Evolutionary conservation across 2,113 vertebrate species (phyloP), one percentile per base, ranked within the genome.

Genomic region (Proteles cristata): DNA sequence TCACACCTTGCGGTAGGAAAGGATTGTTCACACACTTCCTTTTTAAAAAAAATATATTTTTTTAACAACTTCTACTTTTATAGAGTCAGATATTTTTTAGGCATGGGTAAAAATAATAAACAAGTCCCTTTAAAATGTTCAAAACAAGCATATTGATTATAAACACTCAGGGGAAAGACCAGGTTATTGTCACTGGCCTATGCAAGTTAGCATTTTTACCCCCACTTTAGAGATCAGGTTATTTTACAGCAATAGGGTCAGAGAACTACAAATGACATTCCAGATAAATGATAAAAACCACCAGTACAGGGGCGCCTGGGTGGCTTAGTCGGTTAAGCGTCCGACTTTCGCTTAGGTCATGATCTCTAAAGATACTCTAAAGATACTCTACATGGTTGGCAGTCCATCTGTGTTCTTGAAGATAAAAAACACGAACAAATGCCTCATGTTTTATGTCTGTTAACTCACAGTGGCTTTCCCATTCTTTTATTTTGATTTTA

Each of bases 261-360:
- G 33, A 39, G 61, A 85, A 86, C 71, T 48, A 50, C 87, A 88
- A 91, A 91, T 69, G 39, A 86, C 83, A 94, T 65, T 84, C 84
- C 9, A 84, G 83, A 92, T 61, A 89, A 95, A 93, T 45, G 16
- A 88, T 48, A 79, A n/a, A 92, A 94, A 55, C 43, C 48, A 95
- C 31, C 50, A 79, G 25, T 33, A 45, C 25, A n/a, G n/a, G n/a
- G n/a, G n/a, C n/a, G n/a, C n/a, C n/a, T n/a, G n/a, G n/a, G n/a
- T n/a, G n/a, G n/a, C n/a, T n/a, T n/a, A n/a, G n/a, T n/a, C n/a
- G n/a, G n/a, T n/a, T n/a, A n/a, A n/a, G n/a, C n/a, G n/a, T n/a
- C n/a, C n/a, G n/a, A n/a, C n/a, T n/a, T n/a, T n/a, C n/a, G n/a
- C n/a, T n/a, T n/a, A n/a, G n/a, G n/a, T n/a, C n/a, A n/a, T n/a